Base-by-base conservation (phyloP, 1,140 invertebrate species). In the Drosophila subobscura region DNA sequence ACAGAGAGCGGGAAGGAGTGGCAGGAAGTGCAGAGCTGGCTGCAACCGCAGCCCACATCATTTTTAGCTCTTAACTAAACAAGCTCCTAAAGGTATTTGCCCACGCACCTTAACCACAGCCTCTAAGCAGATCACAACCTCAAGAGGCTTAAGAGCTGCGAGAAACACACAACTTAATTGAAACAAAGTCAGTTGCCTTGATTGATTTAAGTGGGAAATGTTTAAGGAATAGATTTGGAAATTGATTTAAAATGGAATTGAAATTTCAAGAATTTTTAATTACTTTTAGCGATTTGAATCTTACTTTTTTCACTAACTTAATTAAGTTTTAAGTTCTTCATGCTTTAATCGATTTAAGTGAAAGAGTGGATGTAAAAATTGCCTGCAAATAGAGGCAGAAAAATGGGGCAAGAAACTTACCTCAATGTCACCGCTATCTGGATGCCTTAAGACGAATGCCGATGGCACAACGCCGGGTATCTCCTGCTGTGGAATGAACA, bases 401-500 rank as follows among this genome's bases (percentile, higher is more conserved):
- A 29, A 2, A 7, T 7, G 10, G 37, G 10, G 27, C 6, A 4
- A 20, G 16, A 46, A 16, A 51, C 77, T 91, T 92, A 94, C 94
- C 93, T 96, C 95, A 53, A 95, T 94, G 79, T 93, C 93, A 57
- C 93, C 93, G 54, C 93, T 94, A 63, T 93, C 93, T 10, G 95
- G 94, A 92, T 96, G 94, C 54, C 94, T 92, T 92, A 95, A 94
- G 25, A 95, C 94, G 90, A 95, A 95, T 22, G 94, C 95, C 46
- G 94, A 93, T 45, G 95, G 95, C 83, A 95, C 93, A 72, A 93
- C 93, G 56, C 95, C 95, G 2, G 95, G 95, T 22, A 93, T 95
- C 92, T 96, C 95, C 90, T 95, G 94, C 73, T 95, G 94, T 6
- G 95, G 95, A 74, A 96, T 95, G 63, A 95, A 92, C 54, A 96